Base-by-base conservation (phyloP, 2,797 vertebrate species). In the Paratrypauchen microcephalus region DNA sequence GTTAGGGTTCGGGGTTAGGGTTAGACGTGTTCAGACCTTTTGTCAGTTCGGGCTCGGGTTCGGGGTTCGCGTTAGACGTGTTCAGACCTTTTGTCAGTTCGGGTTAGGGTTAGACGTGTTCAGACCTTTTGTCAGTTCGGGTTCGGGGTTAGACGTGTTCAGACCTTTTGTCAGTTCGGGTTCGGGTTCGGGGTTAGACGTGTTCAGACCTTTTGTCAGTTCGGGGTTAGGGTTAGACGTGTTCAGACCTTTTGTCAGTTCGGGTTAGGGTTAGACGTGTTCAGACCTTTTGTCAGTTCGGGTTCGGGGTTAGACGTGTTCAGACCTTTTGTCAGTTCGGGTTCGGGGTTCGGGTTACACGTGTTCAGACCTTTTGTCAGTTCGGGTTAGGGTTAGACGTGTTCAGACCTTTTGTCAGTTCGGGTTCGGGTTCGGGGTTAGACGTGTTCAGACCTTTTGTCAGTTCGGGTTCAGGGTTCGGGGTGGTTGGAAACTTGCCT, bases 401-500 rank as follows among this genome's bases (percentile, higher is more conserved):
- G 23, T 23, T 23, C 21, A 3, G 5, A 36, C 1, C 1, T 36
- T n/a, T 52, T 7, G 2, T n/a, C 5, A 3, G 3, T 21, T 52
- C 7, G n/a, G n/a, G n/a, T n/a, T n/a, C n/a, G n/a, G n/a, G n/a
- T n/a, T n/a, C n/a, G n/a, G n/a, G 52, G 2, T 55, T 11, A 55
- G 9, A 55, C n/a, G n/a, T 55, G 23, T 23, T 23, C 21, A 3
- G 5, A 36, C 1, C 1, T 36, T n/a, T 52, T 7, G 2, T n/a
- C 5, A 3, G 3, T 21, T 52, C 7, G n/a, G n/a, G n/a, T n/a
- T n/a, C n/a, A n/a, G n/a, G n/a, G n/a, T n/a, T n/a, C n/a, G n/a
- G n/a, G n/a, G n/a, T 23, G n/a, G 1, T 3, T 23, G 3, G 21
- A 8, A 2, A 24, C 23, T 50, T 71, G 90, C 87, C 87, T 83